These are phyloP conservation scores for Stenodera caucasica DNA, from an alignment of 2,888 invertebrate species.

Conservation along the genomic window DNA sequence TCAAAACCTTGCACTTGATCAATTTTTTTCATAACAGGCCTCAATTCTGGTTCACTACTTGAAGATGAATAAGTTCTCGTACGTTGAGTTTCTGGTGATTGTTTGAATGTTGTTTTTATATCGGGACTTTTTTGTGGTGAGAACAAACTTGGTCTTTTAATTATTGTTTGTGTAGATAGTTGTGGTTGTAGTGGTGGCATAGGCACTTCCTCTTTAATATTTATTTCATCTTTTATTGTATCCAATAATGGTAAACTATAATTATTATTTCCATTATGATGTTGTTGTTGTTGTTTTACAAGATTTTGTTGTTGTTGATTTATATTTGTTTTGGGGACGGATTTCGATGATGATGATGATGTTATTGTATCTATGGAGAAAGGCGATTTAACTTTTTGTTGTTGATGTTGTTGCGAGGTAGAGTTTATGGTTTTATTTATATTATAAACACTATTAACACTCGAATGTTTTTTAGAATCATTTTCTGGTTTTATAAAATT, in stretches of 20 bases:
- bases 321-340: conserved; percentile 47
- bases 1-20: conserved; percentile 67
- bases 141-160: conserved; percentile 65
- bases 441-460: conserved; percentile 38
- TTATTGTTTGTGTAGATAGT: conserved; percentile 37
- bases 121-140: conserved; percentile 65
- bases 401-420: conserved; percentile 42
- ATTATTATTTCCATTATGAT: conserved; percentile 32
- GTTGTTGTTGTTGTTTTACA: conserved; percentile 15
- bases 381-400: conserved; percentile 48
- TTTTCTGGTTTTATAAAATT: conserved; percentile 42
- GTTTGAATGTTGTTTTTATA: conserved; percentile 26
- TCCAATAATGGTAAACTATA: conserved; percentile 7
- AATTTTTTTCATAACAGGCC: conserved; percentile 65
- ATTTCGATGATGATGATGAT: conserved; percentile 38
- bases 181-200: conserved; percentile 25
- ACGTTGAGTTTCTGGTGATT: conserved; percentile 36
- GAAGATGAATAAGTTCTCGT: conserved; percentile 54
- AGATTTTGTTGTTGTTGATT: background rate
- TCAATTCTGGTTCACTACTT: conserved; percentile 63
- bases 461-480: conserved; percentile 30
- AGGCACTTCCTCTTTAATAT: conserved; percentile 32
- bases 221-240: conserved; percentile 27
- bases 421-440: conserved; percentile 46
- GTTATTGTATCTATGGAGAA: conserved; percentile 40